Evolutionary conservation across 2,888 invertebrate genomes (phyloP), one percentile per base, ranked within the genome.

Genomic region (Dasysyrphus tricinctus): DNA sequence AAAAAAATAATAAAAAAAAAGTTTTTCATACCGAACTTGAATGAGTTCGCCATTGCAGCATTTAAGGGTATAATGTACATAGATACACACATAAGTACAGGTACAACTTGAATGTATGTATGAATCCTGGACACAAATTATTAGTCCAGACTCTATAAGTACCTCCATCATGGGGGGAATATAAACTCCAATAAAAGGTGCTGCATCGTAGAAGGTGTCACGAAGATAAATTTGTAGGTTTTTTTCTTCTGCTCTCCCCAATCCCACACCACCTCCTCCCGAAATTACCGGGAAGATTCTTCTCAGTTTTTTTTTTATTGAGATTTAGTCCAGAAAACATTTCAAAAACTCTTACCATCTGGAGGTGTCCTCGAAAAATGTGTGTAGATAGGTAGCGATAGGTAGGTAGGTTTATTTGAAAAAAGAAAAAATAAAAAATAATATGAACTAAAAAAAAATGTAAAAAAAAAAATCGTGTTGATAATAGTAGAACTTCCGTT

Each of bases 401-500:
- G n/a, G n/a, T n/a, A 65, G 34, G 49, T 49, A 19, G 32, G 19
- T 44, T 76, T 70, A 34, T 61, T 61, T 7, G 7, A 39, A 34
- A 39, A 19, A 59, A 37, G 39, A 37, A 57, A 59, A 19, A 57
- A 56, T 14, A 57, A 70, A 70, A 61, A 47, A 72, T 76, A 74
- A 34, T 19, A 54, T 24, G 39, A 44, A 39, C 11, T 5, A 39
- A n/a, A 16, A 44, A 73, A 59, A 77, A 16, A 12, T 37, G 49
- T 19, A 19, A 49, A 44, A 16, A 51, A 16, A 76, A 74, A 57
- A 72, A 65, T 42, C 72, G n/a, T 67, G 77, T 73, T 73, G 80
- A 84, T 80, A 77, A 74, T 85, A 63, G 80, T 4, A 70, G 80
- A 81, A 79, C 72, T 82, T 86, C 82, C 79, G 82, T 47, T 76